Evolutionary conservation across 1,140 invertebrate genomes (phyloP).

Genomic region (Kradibia gibbosae): DNA sequence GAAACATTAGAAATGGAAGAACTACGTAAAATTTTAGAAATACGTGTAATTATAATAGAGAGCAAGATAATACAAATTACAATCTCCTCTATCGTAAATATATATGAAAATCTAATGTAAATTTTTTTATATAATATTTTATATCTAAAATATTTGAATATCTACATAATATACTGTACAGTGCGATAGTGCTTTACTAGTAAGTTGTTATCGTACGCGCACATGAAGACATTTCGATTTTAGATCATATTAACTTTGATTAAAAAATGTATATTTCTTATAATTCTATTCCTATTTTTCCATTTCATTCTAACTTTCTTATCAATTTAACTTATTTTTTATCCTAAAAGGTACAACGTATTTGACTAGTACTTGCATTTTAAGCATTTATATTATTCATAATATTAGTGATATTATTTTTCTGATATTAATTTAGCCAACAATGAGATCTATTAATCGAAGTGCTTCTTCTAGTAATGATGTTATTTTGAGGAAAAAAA

Average conservation of each 20-base stretch:
- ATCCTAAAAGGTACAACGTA: neutral
- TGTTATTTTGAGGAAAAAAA: conserved; percentile 12
- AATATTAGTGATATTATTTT: too few relatives aligned
- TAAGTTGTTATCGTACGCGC: conserved; percentile 4
- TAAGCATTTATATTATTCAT: neutral
- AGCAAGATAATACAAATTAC: neutral
- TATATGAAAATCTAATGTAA: neutral
- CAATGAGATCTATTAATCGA: neutral
- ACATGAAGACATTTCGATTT: conserved; percentile 29
- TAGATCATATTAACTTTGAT: neutral
- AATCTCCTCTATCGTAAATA: conserved; percentile 9
- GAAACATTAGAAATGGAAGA: neutral
- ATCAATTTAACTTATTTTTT: conserved; percentile 9
- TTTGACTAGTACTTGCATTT: neutral
- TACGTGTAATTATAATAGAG: neutral
- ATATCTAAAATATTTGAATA: conserved; percentile 12
- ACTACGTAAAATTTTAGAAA: neutral
- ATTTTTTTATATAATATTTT: neutral
- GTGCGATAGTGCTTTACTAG: conserved; percentile 2
- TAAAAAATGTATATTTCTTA: neutral
- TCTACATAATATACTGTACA: conserved; percentile 8
- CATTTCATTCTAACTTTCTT: neutral
- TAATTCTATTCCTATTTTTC: too few relatives aligned
- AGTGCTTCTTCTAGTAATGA: conserved; percentile 7
- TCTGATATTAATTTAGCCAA: too few relatives aligned